phyloP scores from a whole-genome alignment of 2,113 vertebrate genomes.

The Psittacara wagleri region DNA sequence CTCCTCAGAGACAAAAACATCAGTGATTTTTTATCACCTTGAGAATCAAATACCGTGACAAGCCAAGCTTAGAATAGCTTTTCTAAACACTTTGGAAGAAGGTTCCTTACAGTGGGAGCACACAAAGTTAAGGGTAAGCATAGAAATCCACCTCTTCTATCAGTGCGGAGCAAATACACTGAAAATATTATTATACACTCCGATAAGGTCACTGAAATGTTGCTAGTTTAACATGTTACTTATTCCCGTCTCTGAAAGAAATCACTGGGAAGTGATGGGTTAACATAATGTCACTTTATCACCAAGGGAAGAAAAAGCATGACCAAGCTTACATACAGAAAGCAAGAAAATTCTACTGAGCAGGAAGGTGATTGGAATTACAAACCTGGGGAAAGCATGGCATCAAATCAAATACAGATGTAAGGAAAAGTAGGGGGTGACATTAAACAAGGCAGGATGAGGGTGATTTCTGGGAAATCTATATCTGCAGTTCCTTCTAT shows the following conservation, averaged over 20 bases:
- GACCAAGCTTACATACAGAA: neutral
- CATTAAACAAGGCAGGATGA: neutral
- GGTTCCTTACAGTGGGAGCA: neutral
- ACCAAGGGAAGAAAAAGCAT: neutral
- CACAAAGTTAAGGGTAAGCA: constrained; percentile 9
- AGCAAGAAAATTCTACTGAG: neutral
- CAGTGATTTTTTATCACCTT: neutral
- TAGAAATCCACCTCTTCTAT: constrained; percentile 2
- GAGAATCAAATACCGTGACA: neutral
- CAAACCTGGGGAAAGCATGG: neutral
- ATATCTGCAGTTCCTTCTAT: neutral
- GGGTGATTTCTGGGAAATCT: neutral
- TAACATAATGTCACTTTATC: neutral
- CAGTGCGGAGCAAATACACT: neutral
- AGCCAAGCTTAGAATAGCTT: neutral
- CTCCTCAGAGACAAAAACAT: neutral
- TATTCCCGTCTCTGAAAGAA: neutral
- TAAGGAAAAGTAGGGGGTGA: neutral
- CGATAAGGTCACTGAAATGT: neutral
- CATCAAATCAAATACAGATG: neutral
- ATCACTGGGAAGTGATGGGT: neutral
- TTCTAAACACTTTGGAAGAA: neutral
- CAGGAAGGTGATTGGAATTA: neutral
- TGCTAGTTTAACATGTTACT: neutral
- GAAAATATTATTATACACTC: neutral